These are phyloP conservation scores for Gerris lacustris DNA, from an alignment of 2,888 invertebrate genomes.

Conservation along the genomic window DNA sequence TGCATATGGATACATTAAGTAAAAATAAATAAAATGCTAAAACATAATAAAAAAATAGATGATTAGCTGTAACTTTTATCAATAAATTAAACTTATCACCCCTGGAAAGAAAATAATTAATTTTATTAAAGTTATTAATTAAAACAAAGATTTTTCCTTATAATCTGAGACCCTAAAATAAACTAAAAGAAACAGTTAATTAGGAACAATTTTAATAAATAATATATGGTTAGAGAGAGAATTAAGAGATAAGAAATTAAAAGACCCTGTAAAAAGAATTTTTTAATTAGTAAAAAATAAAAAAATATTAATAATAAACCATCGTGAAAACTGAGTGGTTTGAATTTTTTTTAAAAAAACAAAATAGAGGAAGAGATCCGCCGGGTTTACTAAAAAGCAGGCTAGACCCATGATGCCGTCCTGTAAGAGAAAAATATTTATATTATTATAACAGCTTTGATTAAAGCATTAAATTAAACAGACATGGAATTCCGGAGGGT, in stretches of 20 bases:
- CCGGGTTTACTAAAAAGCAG: neutral
- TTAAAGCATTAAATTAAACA: no score
- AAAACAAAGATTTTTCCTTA: neutral
- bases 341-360: neutral
- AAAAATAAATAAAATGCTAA: neutral
- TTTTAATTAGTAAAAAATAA: neutral
- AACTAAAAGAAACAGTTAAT: neutral
- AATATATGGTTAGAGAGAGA: no score
- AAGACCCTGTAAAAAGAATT: constrained; percentile 3
- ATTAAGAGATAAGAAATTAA: neutral
- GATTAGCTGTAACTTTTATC: no score
- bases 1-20: neutral
- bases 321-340: neutral
- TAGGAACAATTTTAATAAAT: neutral
- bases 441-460: neutral
- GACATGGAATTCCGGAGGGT: no score
- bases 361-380: neutral
- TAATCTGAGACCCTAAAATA: neutral
- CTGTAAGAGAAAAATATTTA: constrained; percentile 1
- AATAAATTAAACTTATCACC: neutral
- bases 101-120: neutral
- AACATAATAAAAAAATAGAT: neutral
- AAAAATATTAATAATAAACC: no score
- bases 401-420: neutral
- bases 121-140: neutral